Evolutionary conservation across 2,888 invertebrate species (phyloP), one percentile per base, ranked within the genome.

Genomic region (Ochropleura leucogaster): DNA sequence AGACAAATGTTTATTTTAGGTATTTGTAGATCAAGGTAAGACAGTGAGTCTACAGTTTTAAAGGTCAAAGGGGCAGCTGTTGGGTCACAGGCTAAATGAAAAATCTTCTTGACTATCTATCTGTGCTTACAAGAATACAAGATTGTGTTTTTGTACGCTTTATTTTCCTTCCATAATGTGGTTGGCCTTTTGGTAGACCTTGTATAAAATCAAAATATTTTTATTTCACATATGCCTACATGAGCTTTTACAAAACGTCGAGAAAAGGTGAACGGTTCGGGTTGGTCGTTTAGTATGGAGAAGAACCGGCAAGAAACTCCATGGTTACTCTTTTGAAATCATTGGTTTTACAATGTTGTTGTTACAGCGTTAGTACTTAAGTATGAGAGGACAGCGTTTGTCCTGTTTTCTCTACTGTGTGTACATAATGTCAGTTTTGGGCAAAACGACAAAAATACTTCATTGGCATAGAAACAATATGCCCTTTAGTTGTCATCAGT

Each of bases 11-110:
- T 81, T 76, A 75, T 55, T 42, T 62, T 62, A 55, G 18, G 40
- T 8, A 75, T 63, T 76, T 53, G 5, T 76, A 53, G 20, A 69
- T 20, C 4, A 40, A 63, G 55, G 18, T 57, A 81, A 63, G 20
- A 63, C 44, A 40, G 44, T 46, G 53, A 68, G 53, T 63, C 20
- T 55, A 55, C 16, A 44, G 67, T 30, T 75, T 49, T 63, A 76
- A 76, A 77, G 77, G 77, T 55, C 82, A 77, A 16, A 53, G 12
- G 30, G 14, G 49, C 75, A 80, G 60, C 62, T 83, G 78, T 75
- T 46, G 82, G 82, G 49, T 63, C 76, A 7, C 49, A 75, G 49
- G 44, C 57, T 44, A 49, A 44, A 49, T 49, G 30, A 49, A 78
- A 74, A 78, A 78, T 63, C 10, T 81, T 49, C 14, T 47, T 60